phyloP scores from a whole-genome alignment of 1,140 invertebrate genomes.

The Bombus waltoni region DNA sequence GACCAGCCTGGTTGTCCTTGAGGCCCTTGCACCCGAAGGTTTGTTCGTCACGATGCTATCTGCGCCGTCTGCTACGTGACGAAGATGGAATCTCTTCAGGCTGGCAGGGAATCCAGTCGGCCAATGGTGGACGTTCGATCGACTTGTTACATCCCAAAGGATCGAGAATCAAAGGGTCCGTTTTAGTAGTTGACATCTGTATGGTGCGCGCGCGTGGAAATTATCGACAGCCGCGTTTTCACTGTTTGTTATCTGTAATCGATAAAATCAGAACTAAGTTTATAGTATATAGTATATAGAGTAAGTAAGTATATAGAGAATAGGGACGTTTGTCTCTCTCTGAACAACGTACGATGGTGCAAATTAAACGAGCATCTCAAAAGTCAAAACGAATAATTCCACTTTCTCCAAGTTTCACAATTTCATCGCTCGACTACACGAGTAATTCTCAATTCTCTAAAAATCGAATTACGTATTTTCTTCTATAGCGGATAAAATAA shows the following conservation, averaged over 20 bases:
- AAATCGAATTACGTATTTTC: not conserved
- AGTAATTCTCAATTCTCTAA: not conserved
- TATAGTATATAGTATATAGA: not conserved
- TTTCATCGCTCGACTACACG: not conserved
- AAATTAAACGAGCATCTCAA: no score
- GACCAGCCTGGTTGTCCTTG: conserved; percentile 2
- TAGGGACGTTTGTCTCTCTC: not conserved
- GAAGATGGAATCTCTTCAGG: conserved; percentile 52
- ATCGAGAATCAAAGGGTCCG: not conserved
- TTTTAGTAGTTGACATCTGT: not conserved
- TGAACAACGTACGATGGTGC: not conserved
- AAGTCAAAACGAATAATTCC: no score
- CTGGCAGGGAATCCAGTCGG: conserved; percentile 16
- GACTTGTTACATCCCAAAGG: conserved; percentile 26
- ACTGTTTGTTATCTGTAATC: no score
- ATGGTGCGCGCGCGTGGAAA: not conserved
- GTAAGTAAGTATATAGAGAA: not conserved
- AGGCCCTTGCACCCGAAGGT: not conserved
- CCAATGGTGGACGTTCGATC: conserved; percentile 38
- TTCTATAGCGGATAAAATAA: not conserved
- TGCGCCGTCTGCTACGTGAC: conserved; percentile 39
- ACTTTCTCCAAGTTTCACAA: no score
- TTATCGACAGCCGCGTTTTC: conserved; percentile 13
- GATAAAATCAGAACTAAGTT: not conserved
- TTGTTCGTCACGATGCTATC: conserved; percentile 45